These are phyloP conservation scores for Peromyscus attwateri DNA, from an alignment of 2,797 vertebrate genomes.

Conservation along the genomic window DNA sequence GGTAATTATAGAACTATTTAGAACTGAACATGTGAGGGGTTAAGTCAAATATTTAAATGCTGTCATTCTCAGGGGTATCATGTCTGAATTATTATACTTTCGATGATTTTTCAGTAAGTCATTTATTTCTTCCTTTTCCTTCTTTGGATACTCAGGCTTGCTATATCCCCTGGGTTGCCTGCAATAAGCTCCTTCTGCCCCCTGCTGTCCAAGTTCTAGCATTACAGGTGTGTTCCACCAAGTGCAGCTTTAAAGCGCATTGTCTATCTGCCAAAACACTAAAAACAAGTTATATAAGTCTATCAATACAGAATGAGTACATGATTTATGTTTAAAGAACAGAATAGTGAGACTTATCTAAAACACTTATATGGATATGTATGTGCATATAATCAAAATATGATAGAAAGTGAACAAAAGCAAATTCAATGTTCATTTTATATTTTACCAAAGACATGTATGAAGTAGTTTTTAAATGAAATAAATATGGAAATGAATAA, in stretches of 20 bases:
- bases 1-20: neutral
- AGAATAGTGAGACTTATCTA: neutral
- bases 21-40: neutral
- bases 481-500: neutral
- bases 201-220: neutral
- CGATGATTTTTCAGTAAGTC: neutral
- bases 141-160: neutral
- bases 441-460: neutral
- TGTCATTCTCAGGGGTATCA: neutral
- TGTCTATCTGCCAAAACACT: neutral
- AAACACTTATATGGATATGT: neutral
- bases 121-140: no score
- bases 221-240: neutral
- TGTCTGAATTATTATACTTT: neutral
- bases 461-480: neutral
- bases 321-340: neutral
- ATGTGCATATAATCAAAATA: neutral
- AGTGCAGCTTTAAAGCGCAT: neutral
- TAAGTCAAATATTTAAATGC: neutral
- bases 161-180: no score
- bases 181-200: neutral
- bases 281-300: neutral
- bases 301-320: neutral
- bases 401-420: neutral
- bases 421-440: neutral